A percentile compares a stretch with the other conserved stretches of the same genome.
Conservation (phyloP, 2,888 invertebrate species). For the Machimus atricapillus region DNA sequence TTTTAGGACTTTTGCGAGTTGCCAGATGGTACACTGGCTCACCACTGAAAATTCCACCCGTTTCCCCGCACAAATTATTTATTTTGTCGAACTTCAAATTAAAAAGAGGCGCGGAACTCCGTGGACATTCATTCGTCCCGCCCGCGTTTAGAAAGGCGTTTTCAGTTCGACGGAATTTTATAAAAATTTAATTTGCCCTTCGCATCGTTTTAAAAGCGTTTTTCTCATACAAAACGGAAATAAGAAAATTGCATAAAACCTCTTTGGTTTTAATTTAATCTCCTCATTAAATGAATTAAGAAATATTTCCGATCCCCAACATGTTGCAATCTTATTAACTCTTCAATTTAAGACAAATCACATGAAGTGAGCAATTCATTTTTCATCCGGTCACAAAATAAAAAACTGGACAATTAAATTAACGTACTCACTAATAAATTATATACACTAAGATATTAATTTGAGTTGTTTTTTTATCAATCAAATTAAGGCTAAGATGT, state of each 20-base stretch:
- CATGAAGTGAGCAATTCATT: too few relatives aligned
- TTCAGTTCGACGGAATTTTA: background rate
- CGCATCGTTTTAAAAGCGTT: background rate
- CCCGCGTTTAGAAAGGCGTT: background rate
- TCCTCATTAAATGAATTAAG: background rate
- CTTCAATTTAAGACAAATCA: too few relatives aligned
- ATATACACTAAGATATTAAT: too few relatives aligned
- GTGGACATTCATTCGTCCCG: background rate
- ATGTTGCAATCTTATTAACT: too few relatives aligned
- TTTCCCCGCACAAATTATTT: background rate
- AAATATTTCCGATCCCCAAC: background rate
- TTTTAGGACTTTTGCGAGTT: background rate
- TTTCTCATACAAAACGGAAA: too few relatives aligned
- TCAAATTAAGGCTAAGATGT: too few relatives aligned
- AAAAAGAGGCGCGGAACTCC: background rate
- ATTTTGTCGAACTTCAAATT: background rate
- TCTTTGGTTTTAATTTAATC: background rate
- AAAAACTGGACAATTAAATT: too few relatives aligned
- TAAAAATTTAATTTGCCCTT: background rate
- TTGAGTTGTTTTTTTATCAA: too few relatives aligned
- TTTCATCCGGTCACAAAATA: too few relatives aligned
- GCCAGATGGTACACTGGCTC: background rate
- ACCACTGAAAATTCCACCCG: background rate
- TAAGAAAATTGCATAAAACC: too few relatives aligned
- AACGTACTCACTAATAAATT: too few relatives aligned